phyloP scores from a whole-genome alignment of 2,113 vertebrate genomes.

The human region GRCh38 chr2:197803501-197804000 shows the following conservation, averaged over 20 bases:
- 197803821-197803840: background rate
- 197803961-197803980: background rate
- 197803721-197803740: background rate
- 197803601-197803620: constrained; percentile 35
- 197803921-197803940: background rate
- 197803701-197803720: background rate
- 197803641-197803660: background rate
- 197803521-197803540: constrained; percentile 17
- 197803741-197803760: background rate
- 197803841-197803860: constrained; percentile 17
- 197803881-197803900: background rate
- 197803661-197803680: background rate
- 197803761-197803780: background rate
- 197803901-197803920: background rate
- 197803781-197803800: background rate
- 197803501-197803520: background rate
- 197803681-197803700: constrained; percentile 21
- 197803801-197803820: background rate
- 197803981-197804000: background rate
- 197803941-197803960: background rate
- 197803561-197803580: constrained; percentile 9
- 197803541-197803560: background rate
- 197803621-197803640: constrained; percentile 14
- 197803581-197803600: constrained; percentile 11
- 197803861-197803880: background rate